phyloP scores from a whole-genome alignment of 1,140 invertebrate genomes.

The Dinothrombium tinctorium region DNA sequence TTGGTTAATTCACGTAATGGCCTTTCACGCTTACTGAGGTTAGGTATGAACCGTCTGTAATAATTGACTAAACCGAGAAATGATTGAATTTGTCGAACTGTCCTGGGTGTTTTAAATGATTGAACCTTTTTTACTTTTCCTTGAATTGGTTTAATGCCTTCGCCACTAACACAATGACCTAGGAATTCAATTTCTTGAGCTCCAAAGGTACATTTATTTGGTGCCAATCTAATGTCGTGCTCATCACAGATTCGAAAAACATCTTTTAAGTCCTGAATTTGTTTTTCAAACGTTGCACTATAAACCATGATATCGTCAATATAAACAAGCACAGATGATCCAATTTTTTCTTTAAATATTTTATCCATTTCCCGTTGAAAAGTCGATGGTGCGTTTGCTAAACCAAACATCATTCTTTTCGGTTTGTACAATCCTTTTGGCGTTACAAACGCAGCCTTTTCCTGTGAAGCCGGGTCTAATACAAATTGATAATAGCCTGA shows the following conservation, averaged over 20 bases:
- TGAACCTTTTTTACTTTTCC: conserved; percentile 10
- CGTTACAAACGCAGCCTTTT: conserved; percentile 14
- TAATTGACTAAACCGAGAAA: neutral
- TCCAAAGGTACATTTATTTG: conserved; percentile 21
- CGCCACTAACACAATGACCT: conserved; percentile 12
- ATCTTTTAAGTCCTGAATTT: neutral
- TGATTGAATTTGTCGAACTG: neutral
- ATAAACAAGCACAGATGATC: conserved; percentile 12
- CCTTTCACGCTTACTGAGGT: neutral
- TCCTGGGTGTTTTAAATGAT: neutral
- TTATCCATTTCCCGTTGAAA: conserved; percentile 18
- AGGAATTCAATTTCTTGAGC: conserved; percentile 19
- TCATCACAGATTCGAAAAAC: conserved; percentile 9
- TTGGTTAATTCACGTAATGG: neutral
- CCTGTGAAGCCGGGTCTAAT: conserved; percentile 14
- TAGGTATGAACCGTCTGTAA: neutral
- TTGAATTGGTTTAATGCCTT: conserved; percentile 13
- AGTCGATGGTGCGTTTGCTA: conserved; percentile 21
- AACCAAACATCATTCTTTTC: conserved; percentile 22
- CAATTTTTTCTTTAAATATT: neutral
- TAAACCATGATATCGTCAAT: conserved; percentile 21
- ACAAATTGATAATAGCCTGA: conserved; percentile 20
- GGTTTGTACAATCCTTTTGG: conserved; percentile 8
- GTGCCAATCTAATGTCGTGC: conserved; percentile 15
- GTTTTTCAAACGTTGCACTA: neutral